These are phyloP conservation scores for Cryptotermes secundus DNA, from an alignment of 1,140 invertebrate genomes.

Conservation along the genomic window DNA sequence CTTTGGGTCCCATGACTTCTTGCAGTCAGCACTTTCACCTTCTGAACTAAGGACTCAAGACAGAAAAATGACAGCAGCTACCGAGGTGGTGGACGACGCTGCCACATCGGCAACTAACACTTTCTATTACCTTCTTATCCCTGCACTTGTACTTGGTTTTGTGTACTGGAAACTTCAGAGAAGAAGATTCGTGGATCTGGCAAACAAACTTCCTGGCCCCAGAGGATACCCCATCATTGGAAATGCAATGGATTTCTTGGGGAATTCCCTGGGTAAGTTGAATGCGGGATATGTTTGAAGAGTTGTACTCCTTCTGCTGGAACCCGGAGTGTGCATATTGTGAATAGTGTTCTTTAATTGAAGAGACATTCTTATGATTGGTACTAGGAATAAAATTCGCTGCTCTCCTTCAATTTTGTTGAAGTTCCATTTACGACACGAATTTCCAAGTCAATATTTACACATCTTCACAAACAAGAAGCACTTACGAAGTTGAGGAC, in stretches of 20 bases:
- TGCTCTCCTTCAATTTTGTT: too few relatives aligned
- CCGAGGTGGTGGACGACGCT: neutral
- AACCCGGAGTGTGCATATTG: neutral
- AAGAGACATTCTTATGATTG: too few relatives aligned
- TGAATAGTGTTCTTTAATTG: too few relatives aligned
- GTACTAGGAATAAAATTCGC: too few relatives aligned
- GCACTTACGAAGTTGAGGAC: too few relatives aligned
- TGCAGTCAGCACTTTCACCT: neutral
- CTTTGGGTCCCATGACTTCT: too few relatives aligned
- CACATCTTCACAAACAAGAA: too few relatives aligned
- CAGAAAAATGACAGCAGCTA: neutral
- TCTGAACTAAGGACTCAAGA: neutral
- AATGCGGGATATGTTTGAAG: neutral
- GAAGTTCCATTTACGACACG: too few relatives aligned
- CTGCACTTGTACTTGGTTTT: constrained; percentile 65
- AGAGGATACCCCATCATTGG: constrained; percentile 66
- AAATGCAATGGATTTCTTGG: constrained; percentile 68
- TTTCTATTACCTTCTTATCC: constrained; percentile 61
- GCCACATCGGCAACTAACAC: neutral
- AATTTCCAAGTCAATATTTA: too few relatives aligned
- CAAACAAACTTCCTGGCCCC: constrained; percentile 68
- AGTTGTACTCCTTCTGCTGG: neutral
- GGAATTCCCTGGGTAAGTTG: constrained; percentile 51
- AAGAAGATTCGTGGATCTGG: constrained; percentile 66
- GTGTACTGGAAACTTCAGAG: constrained; percentile 71